A percentile compares a stretch with the other conserved stretches of the same genome.
These are phyloP conservation scores for Micropoecilia bifurca DNA, from an alignment of 2,797 vertebrate genomes.

Conservation along the genomic window DNA sequence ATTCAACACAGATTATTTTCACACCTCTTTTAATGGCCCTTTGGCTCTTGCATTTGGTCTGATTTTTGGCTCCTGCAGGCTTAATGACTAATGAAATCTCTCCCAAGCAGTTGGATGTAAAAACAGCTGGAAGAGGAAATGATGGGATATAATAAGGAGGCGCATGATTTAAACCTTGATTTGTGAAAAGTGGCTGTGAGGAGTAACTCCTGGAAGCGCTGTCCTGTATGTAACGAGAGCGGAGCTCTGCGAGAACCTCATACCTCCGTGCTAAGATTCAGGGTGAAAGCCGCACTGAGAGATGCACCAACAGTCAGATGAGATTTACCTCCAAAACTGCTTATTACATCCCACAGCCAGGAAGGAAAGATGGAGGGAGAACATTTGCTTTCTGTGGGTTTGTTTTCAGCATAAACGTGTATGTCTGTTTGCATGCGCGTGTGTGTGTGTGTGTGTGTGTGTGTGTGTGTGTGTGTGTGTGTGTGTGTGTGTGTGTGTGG, in stretches of 20 bases:
- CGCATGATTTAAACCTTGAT: background rate
- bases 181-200: conserved; percentile 14
- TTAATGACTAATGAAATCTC: conserved; percentile 6
- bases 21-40: background rate
- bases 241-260: conserved; percentile 20
- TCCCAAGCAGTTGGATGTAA: background rate
- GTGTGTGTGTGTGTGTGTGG: too few species aligned
- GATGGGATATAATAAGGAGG: conserved; percentile 18
- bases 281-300: conserved; percentile 37
- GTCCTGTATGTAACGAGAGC: conserved; percentile 26
- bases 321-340: conserved; percentile 17
- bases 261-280: conserved; percentile 20
- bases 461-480: background rate
- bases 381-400: background rate
- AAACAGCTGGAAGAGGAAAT: conserved; percentile 16
- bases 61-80: conserved; percentile 16
- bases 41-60: conserved; percentile 19
- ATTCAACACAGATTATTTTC: conserved; percentile 1
- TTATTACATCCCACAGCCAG: conserved; percentile 20
- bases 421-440: background rate
- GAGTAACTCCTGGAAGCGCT: conserved; percentile 18
- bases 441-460: background rate
- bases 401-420: background rate
- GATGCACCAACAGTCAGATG: conserved; percentile 24
- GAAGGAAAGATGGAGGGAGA: conserved; percentile 10